Evolutionary conservation across 2,113 vertebrate species (phyloP).

Genomic region (human): GRCh38 chr12:13124001-13124500

Average conservation of each 20-base stretch:
- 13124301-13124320: neutral
- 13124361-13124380: neutral
- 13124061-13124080: neutral
- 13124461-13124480: neutral
- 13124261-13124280: neutral
- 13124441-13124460: neutral
- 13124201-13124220: neutral
- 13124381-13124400: neutral
- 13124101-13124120: neutral
- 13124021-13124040: neutral
- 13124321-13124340: neutral
- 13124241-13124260: conserved; percentile 15
- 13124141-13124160: neutral
- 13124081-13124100: neutral
- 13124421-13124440: neutral
- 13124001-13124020: neutral
- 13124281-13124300: conserved; percentile 16
- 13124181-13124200: conserved; percentile 47
- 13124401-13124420: neutral
- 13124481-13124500: neutral
- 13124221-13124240: conserved; percentile 20
- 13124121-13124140: neutral
- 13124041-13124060: neutral
- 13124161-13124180: conserved; percentile 32
- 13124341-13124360: neutral